These are phyloP conservation scores for Odocoileus virginianus DNA, from an alignment of 2,113 vertebrate genomes.

Conservation along the genomic window DNA sequence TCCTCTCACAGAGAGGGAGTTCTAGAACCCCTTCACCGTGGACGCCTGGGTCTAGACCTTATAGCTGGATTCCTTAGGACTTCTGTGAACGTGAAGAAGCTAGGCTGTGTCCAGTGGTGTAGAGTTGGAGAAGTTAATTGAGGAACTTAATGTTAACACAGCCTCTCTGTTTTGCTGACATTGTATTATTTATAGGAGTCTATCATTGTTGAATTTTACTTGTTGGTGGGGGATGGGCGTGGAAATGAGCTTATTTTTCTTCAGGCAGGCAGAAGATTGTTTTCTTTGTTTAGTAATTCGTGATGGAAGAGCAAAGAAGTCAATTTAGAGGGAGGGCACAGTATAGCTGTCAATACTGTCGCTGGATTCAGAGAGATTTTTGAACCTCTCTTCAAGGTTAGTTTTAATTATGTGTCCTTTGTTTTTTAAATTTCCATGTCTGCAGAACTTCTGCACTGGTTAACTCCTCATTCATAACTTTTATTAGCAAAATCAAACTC, in stretches of 20 bases:
- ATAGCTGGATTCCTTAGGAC: neutral
- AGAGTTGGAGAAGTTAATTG: neutral
- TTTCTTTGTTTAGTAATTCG: neutral
- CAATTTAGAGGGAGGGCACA: neutral
- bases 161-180: neutral
- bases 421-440: neutral
- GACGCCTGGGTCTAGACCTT: neutral
- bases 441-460: neutral
- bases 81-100: neutral
- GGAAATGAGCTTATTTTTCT: neutral
- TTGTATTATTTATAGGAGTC: neutral
- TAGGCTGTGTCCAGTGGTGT: rapidly evolving
- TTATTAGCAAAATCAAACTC: neutral
- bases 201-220: neutral
- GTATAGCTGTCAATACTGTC: neutral
- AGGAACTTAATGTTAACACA: neutral
- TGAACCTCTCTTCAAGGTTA: neutral
- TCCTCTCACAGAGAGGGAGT: neutral
- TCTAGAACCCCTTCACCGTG: neutral
- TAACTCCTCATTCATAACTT: neutral
- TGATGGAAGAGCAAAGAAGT: neutral
- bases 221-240: neutral
- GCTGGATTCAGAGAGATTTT: neutral
- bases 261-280: neutral
- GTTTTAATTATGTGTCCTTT: neutral